These are phyloP conservation scores for Sparus aurata DNA, from an alignment of 2,797 vertebrate species.

Conservation along the genomic window DNA sequence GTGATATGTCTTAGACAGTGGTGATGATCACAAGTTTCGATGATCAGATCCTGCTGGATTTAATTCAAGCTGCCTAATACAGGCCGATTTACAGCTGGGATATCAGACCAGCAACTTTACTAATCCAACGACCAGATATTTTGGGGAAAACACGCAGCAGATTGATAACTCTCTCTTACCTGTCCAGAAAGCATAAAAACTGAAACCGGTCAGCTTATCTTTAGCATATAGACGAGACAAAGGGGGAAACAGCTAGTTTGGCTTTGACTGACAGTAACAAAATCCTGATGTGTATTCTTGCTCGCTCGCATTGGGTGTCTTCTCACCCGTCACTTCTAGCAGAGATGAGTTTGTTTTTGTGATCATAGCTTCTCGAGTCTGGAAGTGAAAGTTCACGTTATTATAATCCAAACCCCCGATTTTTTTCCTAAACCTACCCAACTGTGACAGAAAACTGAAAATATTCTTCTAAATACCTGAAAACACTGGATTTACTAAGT, in stretches of 20 bases:
- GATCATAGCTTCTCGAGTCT: too few species aligned
- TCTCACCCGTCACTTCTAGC: too few species aligned
- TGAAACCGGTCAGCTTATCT: not conserved
- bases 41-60: not conserved
- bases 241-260: not conserved
- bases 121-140: not conserved
- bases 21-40: conserved; percentile 21
- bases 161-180: not conserved
- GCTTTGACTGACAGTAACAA: not conserved
- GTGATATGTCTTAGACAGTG: conserved; percentile 20
- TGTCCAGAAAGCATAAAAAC: not conserved
- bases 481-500: too few species aligned
- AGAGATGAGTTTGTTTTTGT: too few species aligned
- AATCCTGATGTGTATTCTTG: too few species aligned
- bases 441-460: too few species aligned
- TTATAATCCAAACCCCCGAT: too few species aligned
- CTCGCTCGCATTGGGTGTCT: too few species aligned
- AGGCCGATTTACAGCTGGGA: not conserved
- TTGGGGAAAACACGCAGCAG: not conserved
- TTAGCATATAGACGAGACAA: not conserved
- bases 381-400: too few species aligned
- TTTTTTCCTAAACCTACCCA: too few species aligned
- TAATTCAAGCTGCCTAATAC: conserved; percentile 11
- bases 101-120: not conserved
- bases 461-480: too few species aligned